These are phyloP conservation scores for Amiota minor DNA, from an alignment of 2,888 invertebrate species.

Conservation along the genomic window DNA sequence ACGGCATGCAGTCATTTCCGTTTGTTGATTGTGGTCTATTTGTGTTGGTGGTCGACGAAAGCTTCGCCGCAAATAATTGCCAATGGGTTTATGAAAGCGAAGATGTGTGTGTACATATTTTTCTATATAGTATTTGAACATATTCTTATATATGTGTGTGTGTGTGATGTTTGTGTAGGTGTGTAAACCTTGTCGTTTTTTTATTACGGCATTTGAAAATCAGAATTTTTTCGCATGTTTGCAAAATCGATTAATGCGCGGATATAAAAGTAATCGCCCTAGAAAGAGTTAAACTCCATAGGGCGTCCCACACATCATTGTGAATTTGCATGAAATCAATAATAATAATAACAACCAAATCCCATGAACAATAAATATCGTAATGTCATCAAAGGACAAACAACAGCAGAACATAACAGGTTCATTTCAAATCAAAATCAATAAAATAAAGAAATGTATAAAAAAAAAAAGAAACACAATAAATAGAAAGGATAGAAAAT, in stretches of 20 bases:
- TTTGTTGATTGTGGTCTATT: constrained; percentile 27
- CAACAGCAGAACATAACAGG: background rate
- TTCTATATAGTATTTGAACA: too few species aligned
- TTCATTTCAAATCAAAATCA: constrained; percentile 28
- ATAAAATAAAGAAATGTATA: background rate
- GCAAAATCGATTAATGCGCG: constrained; percentile 23
- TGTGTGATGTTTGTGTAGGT: background rate
- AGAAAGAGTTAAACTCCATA: background rate
- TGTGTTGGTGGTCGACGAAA: constrained; percentile 9
- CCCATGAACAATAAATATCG: background rate
- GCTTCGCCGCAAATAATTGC: constrained; percentile 14
- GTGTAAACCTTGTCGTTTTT: constrained; percentile 1
- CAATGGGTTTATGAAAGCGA: constrained; percentile 9
- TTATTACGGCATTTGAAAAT: constrained; percentile 3
- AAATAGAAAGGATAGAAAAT: background rate
- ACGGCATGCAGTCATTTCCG: constrained; percentile 28
- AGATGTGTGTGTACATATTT: background rate
- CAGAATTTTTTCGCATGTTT: constrained; percentile 1
- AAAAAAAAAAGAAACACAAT: background rate
- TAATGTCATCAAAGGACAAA: background rate
- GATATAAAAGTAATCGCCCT: background rate
- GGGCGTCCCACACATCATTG: background rate
- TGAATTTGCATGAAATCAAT: background rate
- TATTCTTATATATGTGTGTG: background rate
- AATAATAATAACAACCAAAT: background rate